Conservation (phyloP, 2,113 vertebrate species). For the Zosterops hypoxanthus region DNA sequence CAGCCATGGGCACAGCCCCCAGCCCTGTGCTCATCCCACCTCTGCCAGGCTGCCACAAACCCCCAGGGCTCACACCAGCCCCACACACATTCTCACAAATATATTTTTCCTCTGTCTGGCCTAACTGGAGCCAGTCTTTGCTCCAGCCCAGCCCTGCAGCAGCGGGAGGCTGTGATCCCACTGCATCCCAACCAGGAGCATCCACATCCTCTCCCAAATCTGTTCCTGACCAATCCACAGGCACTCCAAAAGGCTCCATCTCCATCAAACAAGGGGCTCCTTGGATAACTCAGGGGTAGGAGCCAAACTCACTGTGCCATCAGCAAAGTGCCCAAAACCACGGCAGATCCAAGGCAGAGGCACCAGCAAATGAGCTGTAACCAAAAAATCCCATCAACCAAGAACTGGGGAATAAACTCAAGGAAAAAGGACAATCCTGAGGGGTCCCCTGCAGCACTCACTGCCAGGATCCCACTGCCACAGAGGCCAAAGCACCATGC, state of each 20-base stretch:
- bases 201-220: not conserved
- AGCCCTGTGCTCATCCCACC: not conserved
- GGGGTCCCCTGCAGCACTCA: too few relatives aligned
- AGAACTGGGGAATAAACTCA: fast-evolving
- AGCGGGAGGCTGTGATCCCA: fast-evolving
- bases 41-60: not conserved
- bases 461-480: fast-evolving
- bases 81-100: fast-evolving
- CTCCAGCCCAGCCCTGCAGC: fast-evolving
- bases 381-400: fast-evolving
- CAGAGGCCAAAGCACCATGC: fast-evolving
- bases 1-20: not conserved
- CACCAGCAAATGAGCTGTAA: not conserved
- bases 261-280: fast-evolving
- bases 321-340: fast-evolving
- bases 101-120: not conserved
- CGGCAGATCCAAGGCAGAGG: fast-evolving
- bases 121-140: not conserved
- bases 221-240: fast-evolving
- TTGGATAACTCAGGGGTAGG: fast-evolving
- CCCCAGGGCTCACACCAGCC: not conserved
- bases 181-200: fast-evolving
- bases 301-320: not conserved
- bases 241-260: not conserved
- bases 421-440: not conserved